Conservation (phyloP, 2,797 vertebrate species). For the Cheirogaleus major region DNA sequence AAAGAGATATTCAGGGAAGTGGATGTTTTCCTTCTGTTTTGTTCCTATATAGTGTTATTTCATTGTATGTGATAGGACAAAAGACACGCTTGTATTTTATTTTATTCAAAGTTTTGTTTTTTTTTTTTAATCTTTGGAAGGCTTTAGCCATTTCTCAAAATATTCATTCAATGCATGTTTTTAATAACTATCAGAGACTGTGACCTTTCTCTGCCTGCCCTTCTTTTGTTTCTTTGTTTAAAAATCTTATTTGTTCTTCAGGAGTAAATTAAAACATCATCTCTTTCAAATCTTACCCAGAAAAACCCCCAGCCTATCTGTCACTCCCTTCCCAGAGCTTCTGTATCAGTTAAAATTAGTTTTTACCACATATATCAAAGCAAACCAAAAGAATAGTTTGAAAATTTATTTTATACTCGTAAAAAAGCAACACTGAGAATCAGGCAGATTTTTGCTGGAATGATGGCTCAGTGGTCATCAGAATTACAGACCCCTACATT, state of each 20-base stretch:
- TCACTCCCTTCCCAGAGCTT: background rate
- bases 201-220: background rate
- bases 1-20: background rate
- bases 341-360: background rate
- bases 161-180: background rate
- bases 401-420: background rate
- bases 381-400: background rate
- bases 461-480: background rate
- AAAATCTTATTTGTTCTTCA: background rate
- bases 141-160: background rate
- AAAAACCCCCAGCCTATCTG: background rate
- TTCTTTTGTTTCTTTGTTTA: background rate
- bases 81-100: background rate
- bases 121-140: background rate
- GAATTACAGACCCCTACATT: background rate
- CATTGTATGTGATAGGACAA: background rate
- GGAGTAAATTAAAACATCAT: background rate
- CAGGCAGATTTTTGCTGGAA: background rate
- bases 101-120: background rate
- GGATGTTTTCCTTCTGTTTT: background rate
- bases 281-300: background rate
- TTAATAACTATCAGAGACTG: background rate
- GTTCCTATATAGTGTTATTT: background rate
- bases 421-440: background rate
- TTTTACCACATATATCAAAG: background rate